Base-by-base conservation (phyloP, 2,888 invertebrate species). In the Xestia xanthographa region DNA sequence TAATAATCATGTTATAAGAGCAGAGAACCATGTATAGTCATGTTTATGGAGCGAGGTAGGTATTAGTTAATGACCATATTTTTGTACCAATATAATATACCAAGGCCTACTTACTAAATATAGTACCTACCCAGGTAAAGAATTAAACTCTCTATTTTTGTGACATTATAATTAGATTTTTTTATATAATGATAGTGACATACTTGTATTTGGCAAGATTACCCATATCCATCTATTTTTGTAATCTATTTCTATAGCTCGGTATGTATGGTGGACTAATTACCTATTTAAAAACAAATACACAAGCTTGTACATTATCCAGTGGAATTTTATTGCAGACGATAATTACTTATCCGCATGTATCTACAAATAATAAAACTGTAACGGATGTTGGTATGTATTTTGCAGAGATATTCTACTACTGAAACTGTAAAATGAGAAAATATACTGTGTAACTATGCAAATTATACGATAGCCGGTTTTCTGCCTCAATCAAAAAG, bases 201-300 rank as follows among this genome's bases (percentile, higher is more conserved):
- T 86, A 86, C 79, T 78, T 86, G 79, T 81, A 76, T 79, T 86
- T 85, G 86, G 86, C 83, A 86, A 86, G 83, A 85, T 86, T 83
- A 79, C 50, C 83, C 75, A 83, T 79, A 73, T 77, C 53, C 79
- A 69, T 76, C 79, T 86, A 86, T 85, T 86, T 86, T 83, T 73
- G 65, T 20, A 56, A 50, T 73, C 38, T 43, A 43, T 62, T 67
- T 53, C 66, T 77, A 78, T 75, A 83, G 69, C 58, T 77, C 34
- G 50, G 77, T 83, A 79, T 66, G 45, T 73, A 66, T 53, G 20
- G 60, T 74, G 71, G 43, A 77, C 78, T 77, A 79, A 82, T 84
- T 79, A 84, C 58, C 69, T 80, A 72, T 73, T 74, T 78, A 72
- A 75, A 72, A 56, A 53, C 50, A 29, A 22, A 73, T 41, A 22